Base-by-base conservation (phyloP, 2,113 vertebrate genomes). In the Eleginops maclovinus region DNA sequence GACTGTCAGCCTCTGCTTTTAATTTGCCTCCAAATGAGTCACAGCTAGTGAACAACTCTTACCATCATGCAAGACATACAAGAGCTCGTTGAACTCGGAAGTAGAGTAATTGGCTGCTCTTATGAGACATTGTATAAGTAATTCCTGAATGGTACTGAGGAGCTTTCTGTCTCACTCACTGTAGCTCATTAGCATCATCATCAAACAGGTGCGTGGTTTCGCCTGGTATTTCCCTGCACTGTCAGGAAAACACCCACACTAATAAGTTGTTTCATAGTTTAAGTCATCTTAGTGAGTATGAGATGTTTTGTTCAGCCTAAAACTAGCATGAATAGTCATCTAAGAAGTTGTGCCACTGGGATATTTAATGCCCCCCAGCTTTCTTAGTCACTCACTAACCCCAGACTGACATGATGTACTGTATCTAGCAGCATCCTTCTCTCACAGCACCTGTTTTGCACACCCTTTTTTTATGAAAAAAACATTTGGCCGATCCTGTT, bases 351-450 rank as follows among this genome's bases (percentile, higher is more conserved):
- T 60, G 59, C 60, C 26, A 13, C 24, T 44, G 21, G 21, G 8
- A 24, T 76, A 53, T 11, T 36, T 19, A 56, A 14, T 63, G 12
- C 21, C 66, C 7, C 22, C 50, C 5, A 47, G 51, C 31, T 36
- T 36, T 82, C 26, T 31, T 44, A 31, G 15, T 80, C 73, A 70
- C 44, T 44, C 54, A 14, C 61, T 79, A 72, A 85, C 66, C 77
- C 75, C 28, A 26, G 2, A 31, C 50, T 77, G 53, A 86, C 79
- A 81, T 79, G 10, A 22, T 49, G 65, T n/a, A n/a, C n/a, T n/a
- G n/a, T 50, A 28, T 78, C 59, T 64, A 58, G 71, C 31, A 12
- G 13, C 12, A 36, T 44, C 21, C 17, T 13, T 46, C 2, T 63
- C 26, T 1, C 12, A 24, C 61, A 28, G 24, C 31, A 44, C 1